Conservation (phyloP, 2,113 vertebrate species). For the Leucopsar rothschildi region DNA sequence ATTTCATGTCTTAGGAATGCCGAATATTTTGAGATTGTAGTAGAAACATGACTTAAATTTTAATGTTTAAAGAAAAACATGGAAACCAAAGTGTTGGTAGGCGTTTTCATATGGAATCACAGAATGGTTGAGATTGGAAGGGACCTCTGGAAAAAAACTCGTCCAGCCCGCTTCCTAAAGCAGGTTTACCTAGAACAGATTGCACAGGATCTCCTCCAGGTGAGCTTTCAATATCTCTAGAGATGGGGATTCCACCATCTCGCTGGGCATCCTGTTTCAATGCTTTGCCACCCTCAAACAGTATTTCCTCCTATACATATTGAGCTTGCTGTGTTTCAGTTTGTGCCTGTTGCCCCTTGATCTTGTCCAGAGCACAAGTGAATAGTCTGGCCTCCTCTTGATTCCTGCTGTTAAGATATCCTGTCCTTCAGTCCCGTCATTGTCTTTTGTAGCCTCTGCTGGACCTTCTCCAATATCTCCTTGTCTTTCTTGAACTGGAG, state of each 20-base stretch:
- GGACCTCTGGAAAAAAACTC: not conserved
- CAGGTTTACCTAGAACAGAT: not conserved
- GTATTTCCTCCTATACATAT: not conserved
- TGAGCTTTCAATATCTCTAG: not conserved
- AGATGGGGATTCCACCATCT: not conserved
- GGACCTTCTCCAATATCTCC: not conserved
- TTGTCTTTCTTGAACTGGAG: not conserved
- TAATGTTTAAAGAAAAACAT: not conserved
- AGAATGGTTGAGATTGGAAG: not conserved
- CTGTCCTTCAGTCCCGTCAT: not conserved
- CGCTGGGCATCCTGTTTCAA: not conserved
- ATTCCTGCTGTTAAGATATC: not conserved
- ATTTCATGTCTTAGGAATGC: not conserved
- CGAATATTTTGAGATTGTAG: not conserved
- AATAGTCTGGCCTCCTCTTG: not conserved
- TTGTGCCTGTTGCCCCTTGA: not conserved
- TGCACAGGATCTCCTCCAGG: not conserved
- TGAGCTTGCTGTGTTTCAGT: not conserved
- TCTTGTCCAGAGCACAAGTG: not conserved
- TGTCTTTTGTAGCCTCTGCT: not conserved
- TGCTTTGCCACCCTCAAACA: not conserved
- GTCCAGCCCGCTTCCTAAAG: fast-evolving
- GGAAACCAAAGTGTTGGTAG: not conserved
- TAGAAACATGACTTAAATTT: not conserved
- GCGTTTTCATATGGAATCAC: not conserved